Evolutionary conservation across 92 coral and sea anemone species (phyloP), one percentile per base, ranked within the genome.

Genomic region (Siderastrea siderea): DNA sequence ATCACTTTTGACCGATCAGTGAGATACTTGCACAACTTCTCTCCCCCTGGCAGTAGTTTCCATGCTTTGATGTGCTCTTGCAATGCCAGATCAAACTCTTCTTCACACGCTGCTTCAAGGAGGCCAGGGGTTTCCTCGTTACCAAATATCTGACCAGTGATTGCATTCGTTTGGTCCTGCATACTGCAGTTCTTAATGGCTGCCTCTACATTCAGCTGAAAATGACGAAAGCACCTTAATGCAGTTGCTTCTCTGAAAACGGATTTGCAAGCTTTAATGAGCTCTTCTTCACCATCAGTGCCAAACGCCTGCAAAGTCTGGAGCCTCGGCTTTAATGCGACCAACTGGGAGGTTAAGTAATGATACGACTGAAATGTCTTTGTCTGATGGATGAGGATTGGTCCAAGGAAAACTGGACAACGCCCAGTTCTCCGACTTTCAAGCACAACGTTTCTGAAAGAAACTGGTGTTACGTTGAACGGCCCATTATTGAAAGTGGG

Each of bases 401-500:
- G 92, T 16, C 94, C 84, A 2, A 88, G 70, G 2, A 77, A 68
- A 75, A 87, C 80, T 13, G 89, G 89, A 6, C 77, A 72, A 48
- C 49, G 44, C 26, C 59, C 59, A 16, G 26, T 48, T n/a, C 53
- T 47, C 45, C 0, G 68, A 58, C 79, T 13, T 59, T 77, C 65
- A 12, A 91, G 82, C 16, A 81, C 81, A n/a, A 92, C 19, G 77
- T 83, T 47, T 73, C 92, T 63, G 49, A 77, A 79, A 7, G 90
- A 46, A 1, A 83, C 80, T n/a, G 89, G 89, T 9, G 94, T 91
- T 7, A 91, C 89, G 5, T 88, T 88, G 61, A 92, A 92, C 4
- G 52, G 63, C 7, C 95, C 95, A 48, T 78, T 78, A 57, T 92
- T 88, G 64, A 92, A 88, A 7, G 95, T 92, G 17, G 92, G 95